A percentile compares a stretch with the other conserved stretches of the same genome.
Evolutionary conservation across 2,888 invertebrate genomes (phyloP).

Genomic region (Archaeoteleia sp.): DNA sequence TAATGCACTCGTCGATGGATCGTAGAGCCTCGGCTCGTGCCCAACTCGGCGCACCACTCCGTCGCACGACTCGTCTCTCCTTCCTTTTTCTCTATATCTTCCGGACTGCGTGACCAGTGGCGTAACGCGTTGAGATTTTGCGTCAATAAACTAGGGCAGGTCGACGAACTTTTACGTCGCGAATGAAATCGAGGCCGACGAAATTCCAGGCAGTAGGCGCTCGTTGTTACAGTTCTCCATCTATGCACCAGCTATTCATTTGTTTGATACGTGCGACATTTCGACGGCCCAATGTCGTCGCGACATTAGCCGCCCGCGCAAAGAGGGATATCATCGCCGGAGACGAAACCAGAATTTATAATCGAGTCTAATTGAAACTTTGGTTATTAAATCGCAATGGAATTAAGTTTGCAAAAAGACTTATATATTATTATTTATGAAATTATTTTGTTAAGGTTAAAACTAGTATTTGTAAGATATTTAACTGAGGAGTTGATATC

Average conservation of each 20-base stretch:
- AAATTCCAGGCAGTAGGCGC: conserved; percentile 34
- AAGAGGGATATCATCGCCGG: too few relatives aligned
- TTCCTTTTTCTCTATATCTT: conserved; percentile 28
- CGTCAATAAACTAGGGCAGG: conserved; percentile 59
- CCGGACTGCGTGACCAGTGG: conserved; percentile 54
- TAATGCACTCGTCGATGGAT: conserved; percentile 15
- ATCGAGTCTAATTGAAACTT: too few relatives aligned
- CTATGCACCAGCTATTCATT: conserved; percentile 2
- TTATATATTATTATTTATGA: too few relatives aligned
- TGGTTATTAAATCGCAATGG: too few relatives aligned
- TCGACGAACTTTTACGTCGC: conserved; percentile 57
- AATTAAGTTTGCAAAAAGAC: too few relatives aligned
- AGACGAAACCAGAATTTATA: too few relatives aligned
- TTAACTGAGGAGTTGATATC: too few relatives aligned
- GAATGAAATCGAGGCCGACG: conserved; percentile 31
- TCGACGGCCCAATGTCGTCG: too few relatives aligned
- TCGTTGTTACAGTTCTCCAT: conserved; percentile 35
- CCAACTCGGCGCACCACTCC: conserved; percentile 9
- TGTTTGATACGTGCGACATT: neutral
- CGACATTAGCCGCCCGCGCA: too few relatives aligned
- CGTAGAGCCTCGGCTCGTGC: conserved; percentile 5
- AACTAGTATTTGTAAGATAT: too few relatives aligned
- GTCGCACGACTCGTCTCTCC: conserved; percentile 15
- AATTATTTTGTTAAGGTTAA: too few relatives aligned
- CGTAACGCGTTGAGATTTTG: conserved; percentile 56